Base-by-base conservation (phyloP, 2,888 invertebrate genomes). In the Chaetoderma sp. region DNA sequence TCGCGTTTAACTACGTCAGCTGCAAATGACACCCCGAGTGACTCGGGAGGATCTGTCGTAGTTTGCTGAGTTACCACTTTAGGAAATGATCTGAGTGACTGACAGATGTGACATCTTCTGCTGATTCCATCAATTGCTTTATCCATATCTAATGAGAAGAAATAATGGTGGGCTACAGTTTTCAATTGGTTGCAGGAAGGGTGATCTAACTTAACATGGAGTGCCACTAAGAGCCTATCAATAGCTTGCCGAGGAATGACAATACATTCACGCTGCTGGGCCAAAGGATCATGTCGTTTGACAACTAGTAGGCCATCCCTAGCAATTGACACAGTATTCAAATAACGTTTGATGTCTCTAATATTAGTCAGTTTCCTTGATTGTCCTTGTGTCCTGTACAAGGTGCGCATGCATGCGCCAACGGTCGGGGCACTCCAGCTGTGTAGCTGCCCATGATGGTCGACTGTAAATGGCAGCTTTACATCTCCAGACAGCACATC, bases 121-220 rank as follows among this genome's bases (percentile, higher is more conserved):
- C 57, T 28, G 0, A 57, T 33, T n/a, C n/a, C n/a, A n/a, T 50
- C 64, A 18, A 74, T 63, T 16, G 68, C 60, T 36, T 61, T 68
- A 30, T 65, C 63, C 52, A 74, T 60, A 55, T 74, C 71, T 2
- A 74, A 56, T 13, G 74, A 71, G 65, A 60, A 73, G 45, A 75
- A 71, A 54, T 72, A 60, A 13, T 71, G 50, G 2, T 63, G 55
- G n/a, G 49, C 28, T 2, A 67, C 57, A 23, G 25, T 23, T 50
- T 55, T 49, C 23, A 74, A 33, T 49, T 73, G 74, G 42, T 71
- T 63, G 21, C 47, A 57, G 0, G 66, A 56, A 23, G 71, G 74
- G 23, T 75, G 72, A 39, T 69, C 49, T 68, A n/a, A n/a, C n/a
- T n/a, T n/a, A n/a, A n/a, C n/a, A n/a, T n/a, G n/a, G n/a, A n/a